phyloP scores from a whole-genome alignment of 1,140 invertebrate species.

The Lamellibrachia luymesi region DNA sequence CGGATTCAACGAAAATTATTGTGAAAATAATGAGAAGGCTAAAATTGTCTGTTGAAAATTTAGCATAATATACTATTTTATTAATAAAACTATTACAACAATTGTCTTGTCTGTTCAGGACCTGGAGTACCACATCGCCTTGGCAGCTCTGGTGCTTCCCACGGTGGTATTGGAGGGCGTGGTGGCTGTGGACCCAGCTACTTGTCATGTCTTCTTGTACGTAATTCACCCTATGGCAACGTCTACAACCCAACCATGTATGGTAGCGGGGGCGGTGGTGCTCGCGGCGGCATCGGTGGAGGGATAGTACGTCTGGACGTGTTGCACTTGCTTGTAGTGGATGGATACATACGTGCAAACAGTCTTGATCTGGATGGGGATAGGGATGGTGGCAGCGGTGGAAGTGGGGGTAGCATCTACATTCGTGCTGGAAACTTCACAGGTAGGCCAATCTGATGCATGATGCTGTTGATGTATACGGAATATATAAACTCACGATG shows the following conservation, averaged over 20 bases:
- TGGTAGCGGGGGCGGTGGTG: slow-evolving; percentile 39
- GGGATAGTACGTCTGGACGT: slow-evolving; percentile 37
- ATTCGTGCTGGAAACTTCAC: slow-evolving; percentile 43
- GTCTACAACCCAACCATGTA: slow-evolving; percentile 34
- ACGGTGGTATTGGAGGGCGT: slow-evolving; percentile 41
- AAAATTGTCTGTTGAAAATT: too few species aligned
- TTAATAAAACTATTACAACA: neutral
- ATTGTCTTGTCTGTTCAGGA: slow-evolving; percentile 23
- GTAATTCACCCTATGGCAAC: slow-evolving; percentile 39
- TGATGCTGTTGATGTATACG: neutral
- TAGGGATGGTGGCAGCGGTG: slow-evolving; percentile 34
- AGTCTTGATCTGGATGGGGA: slow-evolving; percentile 31
- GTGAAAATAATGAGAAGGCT: too few species aligned
- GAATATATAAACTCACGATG: too few species aligned
- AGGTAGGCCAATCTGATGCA: slow-evolving; percentile 27
- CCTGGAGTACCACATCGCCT: slow-evolving; percentile 34
- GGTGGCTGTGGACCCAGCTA: slow-evolving; percentile 37
- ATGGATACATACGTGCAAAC: slow-evolving; percentile 41
- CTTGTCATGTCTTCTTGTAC: slow-evolving; percentile 36
- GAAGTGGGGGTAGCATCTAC: slow-evolving; percentile 43
- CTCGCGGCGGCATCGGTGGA: slow-evolving; percentile 42
- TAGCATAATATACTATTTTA: neutral
- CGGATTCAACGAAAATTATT: too few species aligned
- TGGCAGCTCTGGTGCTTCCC: slow-evolving; percentile 42
- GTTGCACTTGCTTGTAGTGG: slow-evolving; percentile 40